Conservation (phyloP, 2,113 vertebrate genomes). For the Falco punctatus region DNA sequence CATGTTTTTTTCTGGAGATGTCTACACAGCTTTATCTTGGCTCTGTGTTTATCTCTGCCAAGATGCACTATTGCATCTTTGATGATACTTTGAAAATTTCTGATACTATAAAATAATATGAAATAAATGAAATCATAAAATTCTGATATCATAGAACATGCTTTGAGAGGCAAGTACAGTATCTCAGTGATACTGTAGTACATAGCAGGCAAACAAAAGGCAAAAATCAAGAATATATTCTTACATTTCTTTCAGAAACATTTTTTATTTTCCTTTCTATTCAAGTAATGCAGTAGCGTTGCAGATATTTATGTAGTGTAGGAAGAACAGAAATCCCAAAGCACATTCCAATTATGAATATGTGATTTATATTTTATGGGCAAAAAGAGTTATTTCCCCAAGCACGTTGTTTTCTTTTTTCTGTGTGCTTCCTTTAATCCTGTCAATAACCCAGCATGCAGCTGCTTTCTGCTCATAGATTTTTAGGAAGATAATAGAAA, state of each 20-base stretch:
- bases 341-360: slow-evolving; percentile 39
- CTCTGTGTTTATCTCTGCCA: neutral
- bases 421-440: slow-evolving; percentile 45
- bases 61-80: neutral
- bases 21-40: neutral
- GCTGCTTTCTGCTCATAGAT: slow-evolving; percentile 40
- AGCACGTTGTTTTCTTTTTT: slow-evolving; percentile 58
- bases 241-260: neutral
- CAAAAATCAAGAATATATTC: neutral
- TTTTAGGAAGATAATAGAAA: slow-evolving; percentile 51
- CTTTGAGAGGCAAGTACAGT: neutral
- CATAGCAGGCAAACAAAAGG: neutral
- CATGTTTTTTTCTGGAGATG: neutral
- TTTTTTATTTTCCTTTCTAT: neutral
- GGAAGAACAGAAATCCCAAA: slow-evolving; percentile 30
- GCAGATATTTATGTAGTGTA: neutral
- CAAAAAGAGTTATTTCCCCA: slow-evolving; percentile 36
- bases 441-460: slow-evolving; percentile 51
- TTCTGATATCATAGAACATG: neutral
- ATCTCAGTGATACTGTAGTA: neutral
- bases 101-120: too few species aligned
- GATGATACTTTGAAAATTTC: neutral
- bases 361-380: slow-evolving; percentile 52
- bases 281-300: neutral
- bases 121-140: neutral